Conservation (phyloP, 2,113 vertebrate genomes). For the Lepus europaeus region DNA sequence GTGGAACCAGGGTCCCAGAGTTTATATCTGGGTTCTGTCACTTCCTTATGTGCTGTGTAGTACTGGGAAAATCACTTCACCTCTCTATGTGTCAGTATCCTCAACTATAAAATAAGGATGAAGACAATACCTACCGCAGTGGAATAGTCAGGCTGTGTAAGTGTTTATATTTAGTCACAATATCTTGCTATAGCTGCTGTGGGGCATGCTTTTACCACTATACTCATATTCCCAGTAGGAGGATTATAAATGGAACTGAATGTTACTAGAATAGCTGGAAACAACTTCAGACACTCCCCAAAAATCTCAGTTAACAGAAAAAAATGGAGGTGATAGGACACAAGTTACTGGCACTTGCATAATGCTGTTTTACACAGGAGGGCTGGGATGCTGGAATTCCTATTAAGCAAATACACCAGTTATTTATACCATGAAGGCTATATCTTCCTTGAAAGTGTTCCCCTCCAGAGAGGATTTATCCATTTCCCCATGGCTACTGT, state of each 20-base stretch:
- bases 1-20: neutral
- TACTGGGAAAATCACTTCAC: neutral
- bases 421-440: constrained; percentile 26
- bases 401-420: constrained; percentile 1
- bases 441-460: neutral
- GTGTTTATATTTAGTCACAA: neutral
- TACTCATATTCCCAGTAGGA: neutral
- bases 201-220: neutral
- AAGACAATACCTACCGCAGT: neutral
- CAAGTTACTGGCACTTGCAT: neutral
- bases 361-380: neutral
- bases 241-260: neutral
- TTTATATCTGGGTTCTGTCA: neutral
- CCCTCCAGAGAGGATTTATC: neutral
- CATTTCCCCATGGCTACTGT: neutral
- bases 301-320: neutral
- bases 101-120: neutral
- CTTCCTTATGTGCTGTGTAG: neutral
- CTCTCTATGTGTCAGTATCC: neutral
- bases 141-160: neutral
- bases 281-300: neutral
- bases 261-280: neutral
- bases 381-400: neutral
- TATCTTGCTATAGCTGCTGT: neutral
- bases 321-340: neutral